Conservation (phyloP, 1,140 invertebrate genomes). For the Rhagoletis zephyria region DNA sequence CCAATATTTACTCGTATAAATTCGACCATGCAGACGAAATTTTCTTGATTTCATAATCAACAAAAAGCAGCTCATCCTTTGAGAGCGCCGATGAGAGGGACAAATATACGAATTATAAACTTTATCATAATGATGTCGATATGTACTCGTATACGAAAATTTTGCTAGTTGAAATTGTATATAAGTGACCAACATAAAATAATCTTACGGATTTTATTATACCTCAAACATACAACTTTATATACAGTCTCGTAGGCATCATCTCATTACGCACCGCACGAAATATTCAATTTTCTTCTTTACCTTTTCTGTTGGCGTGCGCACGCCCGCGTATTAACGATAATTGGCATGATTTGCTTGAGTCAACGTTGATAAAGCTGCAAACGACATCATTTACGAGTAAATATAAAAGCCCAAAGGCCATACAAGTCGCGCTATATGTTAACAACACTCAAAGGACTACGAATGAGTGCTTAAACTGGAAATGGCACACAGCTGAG, state of each 20-base stretch:
- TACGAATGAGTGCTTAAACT: constrained; percentile 29
- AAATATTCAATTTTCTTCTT: constrained; percentile 39
- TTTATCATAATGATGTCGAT: no score
- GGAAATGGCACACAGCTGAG: constrained; percentile 46
- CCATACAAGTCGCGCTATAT: constrained; percentile 13
- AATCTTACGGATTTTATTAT: no score
- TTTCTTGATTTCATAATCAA: no score
- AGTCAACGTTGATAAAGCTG: constrained; percentile 8
- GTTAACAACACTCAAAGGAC: constrained; percentile 45
- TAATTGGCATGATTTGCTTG: constrained; percentile 50
- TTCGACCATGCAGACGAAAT: no score
- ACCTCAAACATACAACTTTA: background rate
- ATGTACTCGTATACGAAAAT: no score
- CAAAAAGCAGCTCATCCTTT: no score
- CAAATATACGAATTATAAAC: no score
- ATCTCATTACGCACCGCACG: background rate
- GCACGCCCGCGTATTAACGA: background rate
- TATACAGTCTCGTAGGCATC: background rate
- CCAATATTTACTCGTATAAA: no score
- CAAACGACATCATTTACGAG: constrained; percentile 21
- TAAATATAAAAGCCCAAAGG: constrained; percentile 21
- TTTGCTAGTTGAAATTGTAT: no score
- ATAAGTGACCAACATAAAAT: no score
- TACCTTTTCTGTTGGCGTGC: background rate
- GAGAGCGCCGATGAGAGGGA: no score